Base-by-base conservation (phyloP, 1,140 invertebrate species). In the Tribolium madens region DNA sequence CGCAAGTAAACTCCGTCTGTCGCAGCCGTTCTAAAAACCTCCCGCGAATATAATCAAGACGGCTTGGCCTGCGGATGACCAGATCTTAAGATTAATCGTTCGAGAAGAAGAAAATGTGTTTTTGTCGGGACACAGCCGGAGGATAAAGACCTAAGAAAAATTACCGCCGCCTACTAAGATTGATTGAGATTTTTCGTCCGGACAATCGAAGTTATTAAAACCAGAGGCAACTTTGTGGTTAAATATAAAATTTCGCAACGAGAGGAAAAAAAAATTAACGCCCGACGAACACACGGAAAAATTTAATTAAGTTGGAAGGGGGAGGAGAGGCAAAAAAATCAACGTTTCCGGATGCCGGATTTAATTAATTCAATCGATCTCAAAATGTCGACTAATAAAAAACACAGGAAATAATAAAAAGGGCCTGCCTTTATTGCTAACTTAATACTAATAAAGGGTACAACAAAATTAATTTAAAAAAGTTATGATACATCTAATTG, bases 131-230 rank as follows among this genome's bases (percentile, higher is more conserved):
- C 57, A 64, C 26, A 64, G 57, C 57, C 26, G 26, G 10, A 64
- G 57, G 57, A 64, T 64, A 64, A 64, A 64, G 57, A 64, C 9
- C 57, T n/a, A 64, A 64, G 57, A 64, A 64, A 64, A 64, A 64
- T 64, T 64, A 64, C 57, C 21, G 26, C 57, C 6, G 57, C 7
- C 21, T 14, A 26, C 9, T 13, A 64, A 64, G 57, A 64, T 64
- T 64, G 57, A 64, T 64, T 64, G 57, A 64, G 57, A 64, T 64
- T 64, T 64, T 64, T 64, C 57, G 57, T 5, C 21, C 57, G 57
- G 57, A 64, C 57, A 64, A 31, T 64, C 53, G 14, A 26, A 33
- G n/a, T 13, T 64, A 64, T 33, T 33, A 64, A 64, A 57, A 42
- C 7, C 6, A 17, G 18, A 7, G 18, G 10, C 17, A 18, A 18